These are phyloP conservation scores for Sinosuthora webbiana DNA, from an alignment of 2,113 vertebrate species.

Conservation along the genomic window DNA sequence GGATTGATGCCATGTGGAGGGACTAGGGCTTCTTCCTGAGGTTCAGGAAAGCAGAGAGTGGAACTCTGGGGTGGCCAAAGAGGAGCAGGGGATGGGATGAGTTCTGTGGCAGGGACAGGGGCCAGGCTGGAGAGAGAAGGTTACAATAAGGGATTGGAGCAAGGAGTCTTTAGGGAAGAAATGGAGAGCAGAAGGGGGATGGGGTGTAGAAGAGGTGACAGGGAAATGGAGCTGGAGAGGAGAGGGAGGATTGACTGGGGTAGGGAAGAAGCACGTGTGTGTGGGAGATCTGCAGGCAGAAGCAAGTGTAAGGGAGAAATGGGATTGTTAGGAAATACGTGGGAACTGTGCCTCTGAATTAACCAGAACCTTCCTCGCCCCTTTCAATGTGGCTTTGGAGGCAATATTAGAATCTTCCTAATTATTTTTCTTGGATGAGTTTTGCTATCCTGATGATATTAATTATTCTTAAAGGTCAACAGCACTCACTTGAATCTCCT, in stretches of 20 bases:
- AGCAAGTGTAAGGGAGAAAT: background rate
- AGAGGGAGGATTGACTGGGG: background rate
- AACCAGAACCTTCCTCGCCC: constrained; percentile 50
- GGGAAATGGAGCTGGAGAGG: background rate
- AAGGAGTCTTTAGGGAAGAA: background rate
- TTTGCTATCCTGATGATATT: constrained; percentile 80
- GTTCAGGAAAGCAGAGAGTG: background rate
- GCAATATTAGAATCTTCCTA: constrained; percentile 74
- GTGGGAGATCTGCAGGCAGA: background rate
- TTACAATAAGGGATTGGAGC: background rate
- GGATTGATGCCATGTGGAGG: background rate
- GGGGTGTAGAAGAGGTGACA: background rate
- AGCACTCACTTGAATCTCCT: constrained; percentile 76
- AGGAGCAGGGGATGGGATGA: background rate
- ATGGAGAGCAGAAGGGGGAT: background rate
- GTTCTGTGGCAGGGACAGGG: background rate
- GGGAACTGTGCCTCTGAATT: background rate
- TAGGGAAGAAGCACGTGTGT: background rate
- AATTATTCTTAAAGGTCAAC: constrained; percentile 88
- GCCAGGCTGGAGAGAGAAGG: background rate
- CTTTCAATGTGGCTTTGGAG: constrained; percentile 43
- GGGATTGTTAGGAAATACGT: background rate
- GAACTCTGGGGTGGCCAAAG: background rate
- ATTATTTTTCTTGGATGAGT: constrained; percentile 79
- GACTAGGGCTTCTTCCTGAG: background rate